Percentiles rank a stretch among this genome's conserved stretches.
These are phyloP conservation scores for Melinaea menophilus DNA, from an alignment of 2,888 invertebrate genomes.

Conservation along the genomic window DNA sequence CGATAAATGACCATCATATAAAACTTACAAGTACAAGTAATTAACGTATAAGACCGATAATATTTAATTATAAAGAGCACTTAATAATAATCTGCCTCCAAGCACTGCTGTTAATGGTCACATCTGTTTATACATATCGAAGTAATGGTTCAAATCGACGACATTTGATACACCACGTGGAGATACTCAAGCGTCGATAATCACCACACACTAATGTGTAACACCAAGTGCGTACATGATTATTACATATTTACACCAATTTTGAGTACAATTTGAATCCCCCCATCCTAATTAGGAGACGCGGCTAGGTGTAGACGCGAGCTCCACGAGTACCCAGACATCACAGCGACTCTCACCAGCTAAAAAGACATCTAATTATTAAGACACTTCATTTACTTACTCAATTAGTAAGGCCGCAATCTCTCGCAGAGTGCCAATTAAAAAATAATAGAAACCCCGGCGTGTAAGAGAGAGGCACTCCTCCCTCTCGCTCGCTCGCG, in stretches of 20 bases:
- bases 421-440: conserved; percentile 71
- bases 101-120: conserved; percentile 14
- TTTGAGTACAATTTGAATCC: conserved; percentile 1
- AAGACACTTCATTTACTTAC: conserved; percentile 73
- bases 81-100: not conserved
- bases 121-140: conserved; percentile 29
- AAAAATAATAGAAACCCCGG: conserved; percentile 69
- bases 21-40: not conserved
- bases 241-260: not conserved
- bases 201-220: not conserved
- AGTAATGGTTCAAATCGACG: conserved; percentile 15
- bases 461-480: conserved; percentile 56
- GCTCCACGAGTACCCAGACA: conserved; percentile 32
- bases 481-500: conserved; percentile 48
- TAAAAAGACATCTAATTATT: conserved; percentile 72
- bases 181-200: conserved; percentile 20
- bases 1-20: not conserved
- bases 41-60: not conserved
- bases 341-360: conserved; percentile 43
- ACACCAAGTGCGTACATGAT: too few relatives aligned
- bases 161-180: conserved; percentile 26
- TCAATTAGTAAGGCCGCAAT: conserved; percentile 71
- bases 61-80: conserved; percentile 7
- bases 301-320: conserved; percentile 31
- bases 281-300: conserved; percentile 35